phyloP scores from a whole-genome alignment of 2,113 vertebrate species.

The Cephalopterus ornatus region DNA sequence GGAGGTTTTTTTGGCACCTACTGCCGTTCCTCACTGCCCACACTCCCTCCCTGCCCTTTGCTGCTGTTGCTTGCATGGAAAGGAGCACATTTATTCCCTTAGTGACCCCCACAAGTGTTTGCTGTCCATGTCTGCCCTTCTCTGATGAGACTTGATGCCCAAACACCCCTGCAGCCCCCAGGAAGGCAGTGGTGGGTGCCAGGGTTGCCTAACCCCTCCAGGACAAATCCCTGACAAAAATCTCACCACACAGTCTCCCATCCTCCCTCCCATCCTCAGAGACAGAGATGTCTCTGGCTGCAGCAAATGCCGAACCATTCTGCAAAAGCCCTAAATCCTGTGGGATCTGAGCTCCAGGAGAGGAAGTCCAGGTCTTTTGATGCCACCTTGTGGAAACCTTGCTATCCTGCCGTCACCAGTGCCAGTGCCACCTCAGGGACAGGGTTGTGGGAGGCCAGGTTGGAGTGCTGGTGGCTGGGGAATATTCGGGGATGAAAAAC shows the following conservation, averaged over 20 bases:
- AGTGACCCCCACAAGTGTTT: neutral
- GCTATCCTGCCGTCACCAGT: neutral
- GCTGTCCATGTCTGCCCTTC: rapidly evolving
- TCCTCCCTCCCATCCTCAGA: neutral
- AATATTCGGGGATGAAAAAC: neutral
- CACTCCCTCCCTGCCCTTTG: too few species aligned
- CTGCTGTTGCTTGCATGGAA: neutral
- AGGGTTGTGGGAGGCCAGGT: rapidly evolving
- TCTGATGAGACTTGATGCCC: rapidly evolving
- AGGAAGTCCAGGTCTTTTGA: neutral
- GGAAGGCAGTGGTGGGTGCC: neutral
- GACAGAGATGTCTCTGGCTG: neutral
- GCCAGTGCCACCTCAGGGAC: neutral
- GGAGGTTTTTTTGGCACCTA: neutral
- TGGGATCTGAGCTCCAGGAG: neutral
- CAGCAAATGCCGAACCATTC: neutral
- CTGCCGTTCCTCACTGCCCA: neutral
- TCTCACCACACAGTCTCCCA: neutral
- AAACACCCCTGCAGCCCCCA: neutral
- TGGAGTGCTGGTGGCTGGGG: neutral
- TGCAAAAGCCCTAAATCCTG: neutral
- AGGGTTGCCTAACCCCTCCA: neutral
- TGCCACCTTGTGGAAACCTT: conserved; percentile 60
- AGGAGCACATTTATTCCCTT: rapidly evolving
- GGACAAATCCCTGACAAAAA: neutral